Evolutionary conservation across 2,888 invertebrate species (phyloP).

Genomic region (Clunio marinus): DNA sequence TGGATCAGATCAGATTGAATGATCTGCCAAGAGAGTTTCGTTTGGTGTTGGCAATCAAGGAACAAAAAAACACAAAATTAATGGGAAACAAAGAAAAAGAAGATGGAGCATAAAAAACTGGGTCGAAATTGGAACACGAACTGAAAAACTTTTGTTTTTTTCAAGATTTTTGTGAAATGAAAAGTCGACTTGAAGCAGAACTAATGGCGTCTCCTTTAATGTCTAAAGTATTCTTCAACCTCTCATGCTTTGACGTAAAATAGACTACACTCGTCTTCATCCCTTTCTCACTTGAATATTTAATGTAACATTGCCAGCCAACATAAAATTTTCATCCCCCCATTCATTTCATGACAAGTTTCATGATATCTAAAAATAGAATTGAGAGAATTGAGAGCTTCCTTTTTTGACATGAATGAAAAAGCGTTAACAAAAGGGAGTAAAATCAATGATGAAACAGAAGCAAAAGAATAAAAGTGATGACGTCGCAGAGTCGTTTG

Average conservation of each 20-base stretch:
- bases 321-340: too few relatives aligned
- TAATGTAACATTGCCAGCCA: neutral
- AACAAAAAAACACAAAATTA: too few relatives aligned
- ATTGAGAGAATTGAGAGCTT: neutral
- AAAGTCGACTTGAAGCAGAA: neutral
- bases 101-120: neutral
- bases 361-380: neutral
- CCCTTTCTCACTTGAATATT: neutral
- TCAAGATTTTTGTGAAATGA: neutral
- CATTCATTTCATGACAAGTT: too few relatives aligned
- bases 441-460: neutral
- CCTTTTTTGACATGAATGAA: neutral
- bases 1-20: slow-evolving; percentile 2
- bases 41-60: too few relatives aligned
- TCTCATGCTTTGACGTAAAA: neutral
- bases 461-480: neutral
- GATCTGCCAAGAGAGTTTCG: too few relatives aligned
- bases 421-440: neutral
- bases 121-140: neutral
- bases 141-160: neutral
- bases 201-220: neutral
- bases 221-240: neutral
- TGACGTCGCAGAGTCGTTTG: neutral
- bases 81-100: neutral
- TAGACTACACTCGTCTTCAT: neutral